A percentile compares a stretch with the other conserved stretches of the same genome.
Conservation (phyloP, 1,140 invertebrate genomes). For the Centruroides sculpturatus region DNA sequence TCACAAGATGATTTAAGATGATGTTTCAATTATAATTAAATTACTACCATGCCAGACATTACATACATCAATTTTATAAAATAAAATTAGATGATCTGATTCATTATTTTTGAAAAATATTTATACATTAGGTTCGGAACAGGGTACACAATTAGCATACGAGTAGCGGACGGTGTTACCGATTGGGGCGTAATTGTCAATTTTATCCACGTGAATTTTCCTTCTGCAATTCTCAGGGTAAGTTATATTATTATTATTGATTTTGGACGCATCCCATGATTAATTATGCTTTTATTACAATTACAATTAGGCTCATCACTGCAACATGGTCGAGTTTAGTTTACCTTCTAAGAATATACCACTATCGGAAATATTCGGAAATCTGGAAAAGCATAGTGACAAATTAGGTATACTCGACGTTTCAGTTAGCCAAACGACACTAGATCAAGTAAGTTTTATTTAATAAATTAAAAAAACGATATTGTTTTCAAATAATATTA, state of each 20-base stretch:
- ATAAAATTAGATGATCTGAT: too few species aligned
- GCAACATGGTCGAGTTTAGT: slow-evolving; percentile 26
- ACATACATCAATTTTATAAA: too few species aligned
- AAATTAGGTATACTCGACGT: slow-evolving; percentile 49
- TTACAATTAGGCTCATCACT: slow-evolving; percentile 16
- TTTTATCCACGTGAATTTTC: neutral
- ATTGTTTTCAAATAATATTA: too few species aligned
- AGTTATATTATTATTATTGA: neutral
- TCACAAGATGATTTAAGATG: too few species aligned
- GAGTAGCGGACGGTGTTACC: neutral
- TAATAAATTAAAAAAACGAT: neutral
- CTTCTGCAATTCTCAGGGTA: neutral
- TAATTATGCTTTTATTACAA: neutral
- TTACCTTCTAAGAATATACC: slow-evolving; percentile 29
- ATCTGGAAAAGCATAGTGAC: slow-evolving; percentile 40
- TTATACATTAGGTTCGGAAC: slow-evolving; percentile 46
- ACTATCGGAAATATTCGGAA: slow-evolving; percentile 46
- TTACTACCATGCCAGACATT: too few species aligned
- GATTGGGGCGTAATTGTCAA: neutral
- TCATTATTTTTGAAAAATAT: too few species aligned
- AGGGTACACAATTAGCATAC: slow-evolving; percentile 50
- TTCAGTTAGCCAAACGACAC: slow-evolving; percentile 55
- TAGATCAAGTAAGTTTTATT: slow-evolving; percentile 48
- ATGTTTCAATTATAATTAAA: too few species aligned
- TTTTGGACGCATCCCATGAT: neutral